These are phyloP conservation scores for Ylistrum balloti DNA, from an alignment of 1,140 invertebrate species.

Conservation along the genomic window DNA sequence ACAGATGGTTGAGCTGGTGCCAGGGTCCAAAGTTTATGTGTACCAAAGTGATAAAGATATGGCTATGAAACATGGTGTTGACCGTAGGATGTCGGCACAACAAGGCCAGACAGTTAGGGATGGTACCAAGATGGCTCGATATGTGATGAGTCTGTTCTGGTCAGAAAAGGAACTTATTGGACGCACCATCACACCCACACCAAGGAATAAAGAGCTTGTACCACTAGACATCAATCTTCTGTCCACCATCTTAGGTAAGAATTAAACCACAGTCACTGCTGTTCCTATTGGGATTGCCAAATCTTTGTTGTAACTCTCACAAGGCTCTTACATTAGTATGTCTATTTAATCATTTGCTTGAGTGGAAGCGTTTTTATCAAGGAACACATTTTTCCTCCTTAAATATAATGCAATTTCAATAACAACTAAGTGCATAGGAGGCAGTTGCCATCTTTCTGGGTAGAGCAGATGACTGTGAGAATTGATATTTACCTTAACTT, in stretches of 20 bases:
- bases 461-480: no score
- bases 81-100: conserved; percentile 2
- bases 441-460: no score
- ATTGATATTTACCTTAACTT: no score
- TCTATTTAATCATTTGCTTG: no score
- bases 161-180: conserved; percentile 9
- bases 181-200: neutral
- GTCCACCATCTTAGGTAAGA: conserved; percentile 1
- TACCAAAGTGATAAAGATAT: neutral
- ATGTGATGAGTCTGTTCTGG: conserved; percentile 30
- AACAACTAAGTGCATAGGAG: no score
- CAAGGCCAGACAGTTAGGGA: neutral
- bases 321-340: no score
- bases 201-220: neutral
- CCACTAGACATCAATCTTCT: conserved; percentile 5
- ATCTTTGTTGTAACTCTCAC: no score
- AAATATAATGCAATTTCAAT: no score
- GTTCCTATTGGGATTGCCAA: no score
- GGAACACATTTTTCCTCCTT: no score
- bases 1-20: neutral
- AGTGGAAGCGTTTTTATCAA: no score
- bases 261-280: no score
- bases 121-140: neutral
- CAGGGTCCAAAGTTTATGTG: neutral
- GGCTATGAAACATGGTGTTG: neutral